Base-by-base conservation (phyloP, 2,113 vertebrate genomes). In the Rhadina sibilatrix region DNA sequence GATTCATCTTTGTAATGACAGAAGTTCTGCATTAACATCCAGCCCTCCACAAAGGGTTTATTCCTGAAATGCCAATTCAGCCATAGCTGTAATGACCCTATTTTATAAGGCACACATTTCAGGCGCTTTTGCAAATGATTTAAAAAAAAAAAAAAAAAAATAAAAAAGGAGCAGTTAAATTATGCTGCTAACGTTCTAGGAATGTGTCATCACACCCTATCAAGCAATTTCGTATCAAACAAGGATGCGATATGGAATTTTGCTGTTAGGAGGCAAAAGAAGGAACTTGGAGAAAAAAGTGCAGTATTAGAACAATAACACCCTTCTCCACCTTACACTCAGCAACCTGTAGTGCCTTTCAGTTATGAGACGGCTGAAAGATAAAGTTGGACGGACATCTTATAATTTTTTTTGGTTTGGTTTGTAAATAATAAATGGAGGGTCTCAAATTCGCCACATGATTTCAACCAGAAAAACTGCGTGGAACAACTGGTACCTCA, bases 191-290 rank as follows among this genome's bases (percentile, higher is more conserved):
- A 90, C 79, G 68, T 86, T 88, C 87, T 81, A 93, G 37, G 88
- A 89, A 93, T 76, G 93, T 97, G 92, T 94, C 89, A 96, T 96
- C 96, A 91, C 90, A 96, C 49, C 80, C 86, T 92, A 96, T 84
- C 92, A 93, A 89, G 80, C 69, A 76, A 96, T 96, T 95, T 83
- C 72, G 65, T 79, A 95, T 96, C 90, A 92, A 94, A 95, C 77
- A 90, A 69, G 1, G 21, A 93, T 42, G 44, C 61, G 86, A 92
- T 93, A 93, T 0, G 28, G 76, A 95, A 81, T 95, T 96, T 81
- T 76, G 61, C 65, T 91, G 83, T 84, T 95, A 87, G 0, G 1
- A 79, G 82, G 76, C 57, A 82, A 71, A 92, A 86, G 60, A 46
- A 66, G 31, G 40, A 85, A 90, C 46, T 49, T 66, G 15, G 46